Evolutionary conservation across 2,113 vertebrate species (phyloP), one percentile per base, ranked within the genome.

Genomic region (Microtus oregoni): DNA sequence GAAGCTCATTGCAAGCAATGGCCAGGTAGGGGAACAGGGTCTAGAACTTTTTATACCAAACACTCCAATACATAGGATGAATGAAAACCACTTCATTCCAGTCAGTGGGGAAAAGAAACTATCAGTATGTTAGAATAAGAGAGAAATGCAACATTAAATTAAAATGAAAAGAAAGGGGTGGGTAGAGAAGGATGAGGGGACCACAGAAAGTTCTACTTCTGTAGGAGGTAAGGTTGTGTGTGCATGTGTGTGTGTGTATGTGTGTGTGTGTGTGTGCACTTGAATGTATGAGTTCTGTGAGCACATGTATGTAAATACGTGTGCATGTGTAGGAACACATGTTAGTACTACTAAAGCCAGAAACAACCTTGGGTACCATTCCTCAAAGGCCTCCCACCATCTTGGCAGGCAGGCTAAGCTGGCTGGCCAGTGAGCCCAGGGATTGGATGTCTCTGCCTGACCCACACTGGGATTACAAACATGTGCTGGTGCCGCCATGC

Each of bases 41-140:
- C 26, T 81, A 90, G 75, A 77, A 86, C 86, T 67, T 94, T 86
- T 92, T 86, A 90, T 58, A 88, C 6, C 73, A 70, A 94, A 91
- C 67, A 79, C 52, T 10, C 44, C 58, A 81, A 68, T n/a, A 35
- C 8, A 73, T 68, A 50, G 76, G 81, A 90, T 94, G 73, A 82
- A 75, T 38, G 26, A 77, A 76, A 92, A 91, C 75, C 38, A 94
- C 44, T 92, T 85, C 92, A 52, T 92, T 89, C n/a, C 17, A 72
- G 72, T 65, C 52, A 38, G 58, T 17, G 22, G 79, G 55, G 38
- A 83, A 94, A 95, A 86, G 91, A 82, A 89, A 78, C 35, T 41
- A 14, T 61, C 38, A 32, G 19, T 26, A 55, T 44, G 41, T 90
- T 72, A 83, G 85, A 97, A n/a, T 61, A 81, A 38, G 12, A 90